Conservation (phyloP, 2,797 vertebrate species). For the Ambastaia sidthimunki region DNA sequence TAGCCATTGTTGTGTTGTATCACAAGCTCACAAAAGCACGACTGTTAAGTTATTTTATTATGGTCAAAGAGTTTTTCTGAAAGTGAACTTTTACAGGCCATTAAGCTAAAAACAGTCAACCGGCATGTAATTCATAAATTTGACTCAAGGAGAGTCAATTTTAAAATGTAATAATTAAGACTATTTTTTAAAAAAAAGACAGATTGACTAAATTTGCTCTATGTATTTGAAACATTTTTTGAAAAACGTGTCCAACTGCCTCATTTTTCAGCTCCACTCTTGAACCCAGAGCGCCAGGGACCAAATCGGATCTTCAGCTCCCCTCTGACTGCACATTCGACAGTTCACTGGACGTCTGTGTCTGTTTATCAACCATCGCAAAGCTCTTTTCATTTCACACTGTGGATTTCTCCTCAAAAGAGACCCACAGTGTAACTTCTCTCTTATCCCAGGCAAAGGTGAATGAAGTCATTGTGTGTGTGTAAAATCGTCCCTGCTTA, state of each 20-base stretch:
- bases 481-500: conserved; percentile 30
- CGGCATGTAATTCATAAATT: too few relatives aligned
- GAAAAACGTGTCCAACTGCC: too few relatives aligned
- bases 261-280: background rate
- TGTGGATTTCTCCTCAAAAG: conserved; percentile 33
- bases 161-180: too few relatives aligned
- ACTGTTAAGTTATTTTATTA: conserved; percentile 57
- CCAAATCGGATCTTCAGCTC: conserved; percentile 37
- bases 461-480: conserved; percentile 75
- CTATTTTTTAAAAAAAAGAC: too few relatives aligned
- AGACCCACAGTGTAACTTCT: conserved; percentile 32
- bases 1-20: conserved; percentile 37
- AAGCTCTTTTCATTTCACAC: conserved; percentile 46
- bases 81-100: conserved; percentile 52
- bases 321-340: conserved; percentile 28
- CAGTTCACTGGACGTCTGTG: conserved; percentile 44
- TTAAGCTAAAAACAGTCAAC: conserved; percentile 39
- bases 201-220: background rate
- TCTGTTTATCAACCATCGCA: conserved; percentile 46
- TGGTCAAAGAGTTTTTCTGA: conserved; percentile 54
- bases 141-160: too few relatives aligned
- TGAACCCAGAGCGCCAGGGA: background rate
- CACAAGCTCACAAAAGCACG: conserved; percentile 54
- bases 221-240: background rate
- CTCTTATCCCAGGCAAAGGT: conserved; percentile 56